Conservation (phyloP, 1,140 invertebrate species). For the Drosophila pseudoobscura region DNA sequence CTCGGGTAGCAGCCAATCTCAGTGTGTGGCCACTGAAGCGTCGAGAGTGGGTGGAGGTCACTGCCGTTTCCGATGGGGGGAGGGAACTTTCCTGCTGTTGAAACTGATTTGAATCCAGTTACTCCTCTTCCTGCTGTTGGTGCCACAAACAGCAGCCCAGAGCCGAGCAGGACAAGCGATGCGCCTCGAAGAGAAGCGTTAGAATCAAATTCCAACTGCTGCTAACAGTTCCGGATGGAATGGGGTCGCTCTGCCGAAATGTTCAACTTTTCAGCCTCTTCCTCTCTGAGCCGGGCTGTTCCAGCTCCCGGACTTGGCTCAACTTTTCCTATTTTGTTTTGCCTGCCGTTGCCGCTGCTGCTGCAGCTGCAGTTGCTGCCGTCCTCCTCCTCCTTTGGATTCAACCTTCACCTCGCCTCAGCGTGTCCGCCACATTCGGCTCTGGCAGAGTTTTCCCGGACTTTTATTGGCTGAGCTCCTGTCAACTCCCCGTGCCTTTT, state of each 20-base stretch:
- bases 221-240: conserved; percentile 58
- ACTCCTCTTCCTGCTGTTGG: conserved; percentile 28
- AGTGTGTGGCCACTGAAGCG: conserved; percentile 53
- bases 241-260: conserved; percentile 58
- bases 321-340: conserved; percentile 69
- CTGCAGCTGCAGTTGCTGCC: conserved; percentile 24
- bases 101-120: conserved; percentile 12
- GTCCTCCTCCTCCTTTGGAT: conserved; percentile 37
- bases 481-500: conserved; percentile 12
- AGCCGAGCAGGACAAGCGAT: conserved; percentile 1
- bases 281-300: conserved; percentile 3
- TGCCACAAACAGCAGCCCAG: conserved; percentile 19
- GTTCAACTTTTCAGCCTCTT: conserved; percentile 61
- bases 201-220: conserved; percentile 72
- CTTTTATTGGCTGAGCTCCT: conserved; percentile 67
- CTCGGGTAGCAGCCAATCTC: conserved; percentile 51
- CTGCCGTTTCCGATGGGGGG: conserved; percentile 25
- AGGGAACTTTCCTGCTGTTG: conserved; percentile 11
- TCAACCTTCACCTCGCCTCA: not conserved
- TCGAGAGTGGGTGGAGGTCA: conserved; percentile 1
- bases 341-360: conserved; percentile 18
- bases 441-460: conserved; percentile 42
- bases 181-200: conserved; percentile 43
- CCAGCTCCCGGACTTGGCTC: conserved; percentile 6
- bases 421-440: not conserved